Base-by-base conservation (phyloP, 2,113 vertebrate species). In the Cisticola juncidis region DNA sequence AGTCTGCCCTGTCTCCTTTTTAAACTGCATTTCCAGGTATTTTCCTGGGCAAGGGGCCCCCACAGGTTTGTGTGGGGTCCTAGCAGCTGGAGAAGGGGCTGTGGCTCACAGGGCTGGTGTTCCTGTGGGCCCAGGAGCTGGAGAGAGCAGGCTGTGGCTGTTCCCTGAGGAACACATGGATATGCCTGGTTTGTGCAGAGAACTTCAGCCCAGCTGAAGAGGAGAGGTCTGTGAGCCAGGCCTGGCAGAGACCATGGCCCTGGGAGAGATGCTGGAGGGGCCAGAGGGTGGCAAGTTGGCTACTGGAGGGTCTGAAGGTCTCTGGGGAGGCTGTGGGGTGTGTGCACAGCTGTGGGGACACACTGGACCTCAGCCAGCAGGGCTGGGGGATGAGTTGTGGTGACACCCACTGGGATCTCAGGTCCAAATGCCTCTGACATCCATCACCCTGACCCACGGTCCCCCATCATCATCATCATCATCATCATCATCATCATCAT, bases 51-150 rank as follows among this genome's bases (percentile, higher is more conserved):
- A 2, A 62, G 47, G 14, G 16, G 4, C 1, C 62, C 29, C 40
- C 53, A 12, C 1, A 3, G 22, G 31, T 48, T 25, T 38, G 22
- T 45, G 18, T 11, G 66, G 28, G 15, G 8, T 22, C 38, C 57
- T 42, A 36, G 51, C 45, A 56, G 25, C 20, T 48, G 56, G 66
- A 93, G 60, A 62, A 66, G 38, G 31, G 56, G 23, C 15, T 0
- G 0, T 56, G 54, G 29, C 26, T 60, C 29, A 15, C 25, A 28
- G 29, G 22, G 42, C 14, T 74, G 1, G 0, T 42, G 40, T 61
- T 26, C 33, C 40, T 23, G 25, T 82, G 62, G 11, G 18, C 8
- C 12, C 66, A 57, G 42, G 28, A 21, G 4, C 36, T 5, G 14
- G 17, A 29, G n/a, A 47, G 10, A 38, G 2, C 48, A 25, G 47